These are phyloP conservation scores for Holotrichia oblita DNA, from an alignment of 1,140 invertebrate genomes.

Conservation along the genomic window DNA sequence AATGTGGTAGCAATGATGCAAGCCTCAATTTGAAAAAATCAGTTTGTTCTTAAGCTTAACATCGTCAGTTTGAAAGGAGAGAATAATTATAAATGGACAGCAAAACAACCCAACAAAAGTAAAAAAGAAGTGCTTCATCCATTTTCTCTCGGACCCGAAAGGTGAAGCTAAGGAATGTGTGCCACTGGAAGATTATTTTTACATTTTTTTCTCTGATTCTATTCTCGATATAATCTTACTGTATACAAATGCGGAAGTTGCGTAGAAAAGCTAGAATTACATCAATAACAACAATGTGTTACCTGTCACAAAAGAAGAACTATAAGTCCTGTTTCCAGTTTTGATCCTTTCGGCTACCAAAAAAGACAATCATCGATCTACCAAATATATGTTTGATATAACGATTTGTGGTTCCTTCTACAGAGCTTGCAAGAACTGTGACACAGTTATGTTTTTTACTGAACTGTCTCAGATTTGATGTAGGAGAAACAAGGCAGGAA, in stretches of 20 bases:
- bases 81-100: conserved; percentile 45
- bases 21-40: too few species aligned
- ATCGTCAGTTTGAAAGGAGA: conserved; percentile 42
- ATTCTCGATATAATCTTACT: conserved; percentile 45
- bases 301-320: too few species aligned
- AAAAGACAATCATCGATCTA: too few species aligned
- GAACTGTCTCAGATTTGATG: conserved; percentile 41
- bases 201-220: conserved; percentile 44
- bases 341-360: too few species aligned
- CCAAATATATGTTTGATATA: too few species aligned
- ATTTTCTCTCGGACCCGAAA: conserved; percentile 44
- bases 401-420: neutral
- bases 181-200: conserved; percentile 33
- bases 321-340: too few species aligned
- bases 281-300: too few species aligned
- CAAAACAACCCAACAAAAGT: conserved; percentile 41
- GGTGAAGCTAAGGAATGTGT: conserved; percentile 39
- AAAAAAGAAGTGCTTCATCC: conserved; percentile 43
- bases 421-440: too few species aligned
- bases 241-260: conserved; percentile 45
- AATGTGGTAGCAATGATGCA: too few species aligned
- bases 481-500: too few species aligned
- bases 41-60: neutral
- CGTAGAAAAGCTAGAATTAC: too few species aligned
- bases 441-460: neutral